Conservation (phyloP, 92 coral and sea anemone species). For the Heliopora coerulea region DNA sequence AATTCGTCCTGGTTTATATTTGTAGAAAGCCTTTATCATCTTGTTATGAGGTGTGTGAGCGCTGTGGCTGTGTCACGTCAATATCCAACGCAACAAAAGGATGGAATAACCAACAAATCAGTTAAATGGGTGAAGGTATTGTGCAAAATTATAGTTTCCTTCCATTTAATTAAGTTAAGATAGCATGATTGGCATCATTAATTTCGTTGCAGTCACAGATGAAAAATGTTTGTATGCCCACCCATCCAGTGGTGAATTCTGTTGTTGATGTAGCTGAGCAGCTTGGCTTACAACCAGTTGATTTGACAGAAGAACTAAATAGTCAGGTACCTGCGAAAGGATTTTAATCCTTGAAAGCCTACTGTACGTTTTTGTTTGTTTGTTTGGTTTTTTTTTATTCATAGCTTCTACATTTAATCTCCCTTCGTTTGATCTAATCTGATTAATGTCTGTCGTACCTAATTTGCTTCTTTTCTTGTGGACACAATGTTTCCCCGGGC, state of each 20-base stretch:
- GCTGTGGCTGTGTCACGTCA: constrained; percentile 29
- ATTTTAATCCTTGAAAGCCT: no score
- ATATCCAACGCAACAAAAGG: constrained; percentile 1
- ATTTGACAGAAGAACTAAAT: constrained; percentile 14
- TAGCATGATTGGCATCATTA: not conserved
- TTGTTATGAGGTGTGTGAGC: constrained; percentile 21
- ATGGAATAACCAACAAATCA: constrained; percentile 26
- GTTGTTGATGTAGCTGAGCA: constrained; percentile 7
- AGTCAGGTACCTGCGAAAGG: no score
- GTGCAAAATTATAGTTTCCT: no score
- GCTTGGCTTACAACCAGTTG: constrained; percentile 20
- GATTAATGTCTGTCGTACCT: no score
- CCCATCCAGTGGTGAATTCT: constrained; percentile 13
- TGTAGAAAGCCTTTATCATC: constrained; percentile 30
- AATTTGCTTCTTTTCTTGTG: no score
- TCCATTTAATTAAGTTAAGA: no score
- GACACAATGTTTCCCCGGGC: no score
- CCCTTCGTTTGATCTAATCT: no score
- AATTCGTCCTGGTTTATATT: not conserved
- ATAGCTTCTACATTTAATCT: no score
- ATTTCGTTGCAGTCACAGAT: constrained; percentile 27
- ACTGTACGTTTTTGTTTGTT: no score
- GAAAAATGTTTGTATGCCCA: constrained; percentile 17
- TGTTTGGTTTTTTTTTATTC: no score
- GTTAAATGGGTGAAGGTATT: constrained; percentile 42